Evolutionary conservation across 1,140 invertebrate genomes (phyloP), one percentile per base, ranked within the genome.

Genomic region (Papilio machaon): DNA sequence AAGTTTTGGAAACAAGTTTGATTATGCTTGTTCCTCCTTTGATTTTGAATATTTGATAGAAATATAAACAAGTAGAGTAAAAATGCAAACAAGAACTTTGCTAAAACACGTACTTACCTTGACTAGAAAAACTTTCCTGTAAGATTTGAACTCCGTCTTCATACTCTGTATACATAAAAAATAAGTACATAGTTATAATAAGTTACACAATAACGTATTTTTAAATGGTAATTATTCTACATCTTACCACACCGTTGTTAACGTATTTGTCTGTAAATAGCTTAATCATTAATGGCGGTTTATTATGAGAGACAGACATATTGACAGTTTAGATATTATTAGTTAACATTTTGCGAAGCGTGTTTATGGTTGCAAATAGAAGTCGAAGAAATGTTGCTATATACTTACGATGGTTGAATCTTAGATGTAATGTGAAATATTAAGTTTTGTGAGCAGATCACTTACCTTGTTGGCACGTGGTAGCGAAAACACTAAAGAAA

Each of bases 391-490:
- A 43, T 43, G 0, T 43, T 43, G 4, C 38, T 6, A 10, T 58
- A 58, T 19, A 58, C 5, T n/a, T 58, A n/a, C 5, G 8, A 7
- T 58, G 17, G 6, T 7, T 58, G 6, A 58, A 58, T 58, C n/a
- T 58, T 58, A n/a, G 54, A 58, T 58, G 4, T 17, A 52, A 19
- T 9, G 7, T n/a, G 17, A 58, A 19, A 19, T 58, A 8, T 0
- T 58, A 58, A n/a, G 17, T 54, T 15, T 17, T 67, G 23, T 30
- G 11, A 58, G 7, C 7, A 9, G 19, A 35, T 70, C 30, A 70
- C 49, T 54, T 82, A 92, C 92, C 91, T 88, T 94, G 91, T 82
- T 93, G 92, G 64, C 89, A 91, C 1, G 89, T 82, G 9, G 89
- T 87, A 76, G 92, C 92, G 35, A 89, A 86, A 0, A 91, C 88